Percentiles rank a stretch among this genome's conserved stretches.
Evolutionary conservation across 2,113 vertebrate genomes (phyloP).

Genomic region (Zeus faber): DNA sequence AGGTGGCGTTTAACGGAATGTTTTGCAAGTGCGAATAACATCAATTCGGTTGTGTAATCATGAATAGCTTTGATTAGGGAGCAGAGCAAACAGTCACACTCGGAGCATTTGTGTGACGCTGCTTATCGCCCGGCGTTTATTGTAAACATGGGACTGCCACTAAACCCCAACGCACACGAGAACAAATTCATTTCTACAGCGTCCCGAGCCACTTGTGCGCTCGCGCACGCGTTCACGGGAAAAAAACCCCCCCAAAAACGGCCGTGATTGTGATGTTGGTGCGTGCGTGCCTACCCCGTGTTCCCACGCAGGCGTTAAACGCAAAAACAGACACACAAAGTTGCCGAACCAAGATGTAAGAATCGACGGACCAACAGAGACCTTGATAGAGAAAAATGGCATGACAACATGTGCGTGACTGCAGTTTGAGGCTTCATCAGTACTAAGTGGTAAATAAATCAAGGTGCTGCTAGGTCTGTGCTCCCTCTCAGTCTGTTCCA

Average conservation of each 20-base stretch:
- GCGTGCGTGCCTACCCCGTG: no score
- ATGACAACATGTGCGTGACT: constrained; percentile 86
- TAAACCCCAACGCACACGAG: constrained; percentile 3
- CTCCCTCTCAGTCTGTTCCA: constrained; percentile 79
- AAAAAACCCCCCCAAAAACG: no score
- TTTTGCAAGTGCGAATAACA: constrained; percentile 59
- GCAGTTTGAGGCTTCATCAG: constrained; percentile 95
- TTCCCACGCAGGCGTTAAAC: no score
- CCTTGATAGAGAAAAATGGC: constrained; percentile 86
- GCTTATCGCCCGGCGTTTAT: constrained; percentile 43
- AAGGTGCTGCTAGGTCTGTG: constrained; percentile 76
- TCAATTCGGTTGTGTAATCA: constrained; percentile 58
- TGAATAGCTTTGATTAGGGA: constrained; percentile 62
- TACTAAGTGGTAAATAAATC: constrained; percentile 98
- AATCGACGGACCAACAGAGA: constrained; percentile 50
- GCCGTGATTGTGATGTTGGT: no score
- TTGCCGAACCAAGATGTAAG: constrained; percentile 48
- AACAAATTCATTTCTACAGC: no score
- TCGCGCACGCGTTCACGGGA: no score
- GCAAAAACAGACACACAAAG: background rate
- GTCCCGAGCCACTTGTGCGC: no score
- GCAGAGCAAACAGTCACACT: constrained; percentile 44
- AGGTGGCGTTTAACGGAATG: constrained; percentile 60
- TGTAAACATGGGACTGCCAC: constrained; percentile 26
- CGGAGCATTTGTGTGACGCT: constrained; percentile 42